Evolutionary conservation across 2,888 invertebrate species (phyloP).

Genomic region (Hirtodrosophila confusa): DNA sequence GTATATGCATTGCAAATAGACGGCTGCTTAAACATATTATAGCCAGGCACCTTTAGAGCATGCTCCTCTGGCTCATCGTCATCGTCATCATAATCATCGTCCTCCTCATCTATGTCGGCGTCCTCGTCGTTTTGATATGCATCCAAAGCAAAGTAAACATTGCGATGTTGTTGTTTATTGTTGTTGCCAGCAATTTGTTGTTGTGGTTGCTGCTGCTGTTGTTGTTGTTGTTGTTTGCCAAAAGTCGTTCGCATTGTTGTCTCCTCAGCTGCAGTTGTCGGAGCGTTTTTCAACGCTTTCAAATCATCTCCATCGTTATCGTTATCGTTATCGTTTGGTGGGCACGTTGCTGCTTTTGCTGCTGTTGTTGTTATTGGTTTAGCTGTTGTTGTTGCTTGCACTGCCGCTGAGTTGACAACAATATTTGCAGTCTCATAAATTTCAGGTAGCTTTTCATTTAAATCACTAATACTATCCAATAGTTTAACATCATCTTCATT

Average conservation of each 20-base stretch:
- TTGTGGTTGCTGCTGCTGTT: slow-evolving; percentile 43
- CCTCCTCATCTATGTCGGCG: slow-evolving; percentile 60
- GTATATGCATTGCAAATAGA: slow-evolving; percentile 62
- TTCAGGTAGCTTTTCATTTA: slow-evolving; percentile 84
- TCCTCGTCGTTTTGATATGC: slow-evolving; percentile 74
- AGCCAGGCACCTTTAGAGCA: slow-evolving; percentile 6
- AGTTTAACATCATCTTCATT: slow-evolving; percentile 69
- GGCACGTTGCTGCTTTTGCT: slow-evolving; percentile 66
- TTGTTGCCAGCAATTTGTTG: slow-evolving; percentile 37
- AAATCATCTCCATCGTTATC: slow-evolving; percentile 43
- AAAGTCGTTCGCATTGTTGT: slow-evolving; percentile 81
- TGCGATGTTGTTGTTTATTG: slow-evolving; percentile 63
- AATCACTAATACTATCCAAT: slow-evolving; percentile 84
- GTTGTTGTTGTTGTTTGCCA: slow-evolving; percentile 62
- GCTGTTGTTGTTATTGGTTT: slow-evolving; percentile 31
- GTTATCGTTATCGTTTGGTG: slow-evolving; percentile 72
- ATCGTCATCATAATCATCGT: slow-evolving; percentile 53
- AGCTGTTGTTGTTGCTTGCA: slow-evolving; percentile 41
- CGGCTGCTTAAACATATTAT: slow-evolving; percentile 30
- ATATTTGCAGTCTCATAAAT: slow-evolving; percentile 83
- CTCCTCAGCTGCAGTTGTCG: slow-evolving; percentile 60
- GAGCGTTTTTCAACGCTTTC: slow-evolving; percentile 40
- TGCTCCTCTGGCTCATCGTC: slow-evolving; percentile 38
- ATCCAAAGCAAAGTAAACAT: slow-evolving; percentile 71
- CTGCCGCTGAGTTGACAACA: slow-evolving; percentile 80